Evolutionary conservation across 1,140 invertebrate species (phyloP), one percentile per base, ranked within the genome.

Genomic region (Dreissena rostriformis): DNA sequence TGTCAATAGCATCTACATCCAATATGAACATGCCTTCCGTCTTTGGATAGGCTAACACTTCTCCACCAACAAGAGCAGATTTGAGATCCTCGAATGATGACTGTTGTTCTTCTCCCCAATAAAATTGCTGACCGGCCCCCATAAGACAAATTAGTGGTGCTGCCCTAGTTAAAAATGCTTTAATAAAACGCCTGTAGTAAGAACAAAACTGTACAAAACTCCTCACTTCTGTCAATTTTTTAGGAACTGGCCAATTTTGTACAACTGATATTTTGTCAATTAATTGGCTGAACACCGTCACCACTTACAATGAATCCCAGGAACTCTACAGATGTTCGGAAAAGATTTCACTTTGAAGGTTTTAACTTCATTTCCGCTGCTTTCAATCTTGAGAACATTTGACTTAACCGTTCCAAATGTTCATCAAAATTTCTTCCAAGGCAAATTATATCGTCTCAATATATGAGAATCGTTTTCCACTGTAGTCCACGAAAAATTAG

Each of bases 141-240:
- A 70, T 70, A 39, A 79, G 11, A 11, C 0, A 28, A 79, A 53
- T 52, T 8, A 68, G 65, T 51, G 51, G 66, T 52, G 65, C 67
- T 14, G 2, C 67, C 7, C 39, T 70, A 11, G 24, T 53, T 0
- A 51, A 70, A 49, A 71, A 81, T 17, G 55, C 39, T 55, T 75
- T 61, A 26, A 81, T 65, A 49, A 63, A 81, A 2, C 78, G 57
- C 6, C 29, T 14, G 26, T 72, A 81, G 24, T 81, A 73, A 15
- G 68, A 81, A 63, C 68, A 71, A 15, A 81, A 81, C 15, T 61
- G 52, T 15, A 81, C 14, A 73, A 81, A 73, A 49, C 5, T 49
- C 51, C 70, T 61, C 5, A 72, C 28, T 72, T 81, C 52, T 0
- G 8, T 81, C 12, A 73, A 8, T 55, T 73, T 61, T 28, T 63